These are phyloP conservation scores for Sapajus apella DNA, from an alignment of 2,113 vertebrate species.

Conservation along the genomic window DNA sequence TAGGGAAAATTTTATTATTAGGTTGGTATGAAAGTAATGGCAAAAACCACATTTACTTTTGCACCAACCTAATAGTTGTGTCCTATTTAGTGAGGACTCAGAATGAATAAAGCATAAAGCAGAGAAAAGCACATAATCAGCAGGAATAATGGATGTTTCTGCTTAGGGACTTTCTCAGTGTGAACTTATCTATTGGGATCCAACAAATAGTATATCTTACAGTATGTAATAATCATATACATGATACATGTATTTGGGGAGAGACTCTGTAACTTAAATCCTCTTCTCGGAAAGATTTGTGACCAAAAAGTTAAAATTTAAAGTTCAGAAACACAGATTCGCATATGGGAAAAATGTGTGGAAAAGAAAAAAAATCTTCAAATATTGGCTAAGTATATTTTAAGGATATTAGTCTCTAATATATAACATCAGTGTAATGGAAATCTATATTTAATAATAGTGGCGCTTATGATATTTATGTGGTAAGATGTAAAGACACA, in stretches of 20 bases:
- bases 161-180: neutral
- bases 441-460: neutral
- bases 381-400: neutral
- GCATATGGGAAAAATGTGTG: neutral
- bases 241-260: neutral
- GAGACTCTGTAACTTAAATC: neutral
- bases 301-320: neutral
- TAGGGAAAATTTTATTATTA: neutral
- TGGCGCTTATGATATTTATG: neutral
- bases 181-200: neutral
- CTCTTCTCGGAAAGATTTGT: neutral
- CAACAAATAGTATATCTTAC: neutral
- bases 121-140: neutral
- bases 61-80: no score
- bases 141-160: neutral
- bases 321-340: neutral
- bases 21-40: no score
- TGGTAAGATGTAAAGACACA: neutral
- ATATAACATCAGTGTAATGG: neutral
- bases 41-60: no score
- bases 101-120: accelerated
- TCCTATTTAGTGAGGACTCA: neutral
- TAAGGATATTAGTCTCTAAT: neutral
- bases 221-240: neutral
- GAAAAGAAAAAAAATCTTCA: neutral